Evolutionary conservation across 2,113 vertebrate genomes (phyloP).

Genomic region (Saguinus midas): DNA sequence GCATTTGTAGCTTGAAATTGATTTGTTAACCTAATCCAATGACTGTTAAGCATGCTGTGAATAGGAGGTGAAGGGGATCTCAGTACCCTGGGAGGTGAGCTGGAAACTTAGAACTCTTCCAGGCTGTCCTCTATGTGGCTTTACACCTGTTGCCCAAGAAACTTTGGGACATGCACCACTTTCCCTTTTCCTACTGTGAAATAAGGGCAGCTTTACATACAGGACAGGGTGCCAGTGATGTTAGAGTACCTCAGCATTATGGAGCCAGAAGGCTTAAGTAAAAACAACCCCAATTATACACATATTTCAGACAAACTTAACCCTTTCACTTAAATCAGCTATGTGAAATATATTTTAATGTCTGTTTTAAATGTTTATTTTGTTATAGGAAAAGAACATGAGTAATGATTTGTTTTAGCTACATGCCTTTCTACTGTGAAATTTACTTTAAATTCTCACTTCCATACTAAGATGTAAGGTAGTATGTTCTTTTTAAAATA

Average conservation of each 20-base stretch:
- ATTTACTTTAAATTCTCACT: background rate
- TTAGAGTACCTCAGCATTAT: background rate
- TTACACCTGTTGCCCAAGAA: background rate
- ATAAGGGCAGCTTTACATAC: background rate
- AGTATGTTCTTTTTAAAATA: background rate
- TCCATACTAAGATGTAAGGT: background rate
- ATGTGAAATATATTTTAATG: background rate
- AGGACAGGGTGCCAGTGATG: background rate
- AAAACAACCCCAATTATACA: background rate
- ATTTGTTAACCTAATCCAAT: constrained; percentile 63
- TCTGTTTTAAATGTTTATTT: background rate
- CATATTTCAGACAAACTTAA: background rate
- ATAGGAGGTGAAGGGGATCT: background rate
- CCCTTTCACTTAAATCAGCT: background rate
- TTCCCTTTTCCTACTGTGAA: background rate
- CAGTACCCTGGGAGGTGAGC: too few species aligned
- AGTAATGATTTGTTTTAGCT: background rate
- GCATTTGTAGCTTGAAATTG: constrained; percentile 66
- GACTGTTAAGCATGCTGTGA: background rate
- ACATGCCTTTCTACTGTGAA: background rate
- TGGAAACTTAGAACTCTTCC: background rate
- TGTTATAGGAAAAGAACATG: background rate
- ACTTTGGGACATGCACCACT: background rate
- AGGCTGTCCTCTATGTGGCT: background rate
- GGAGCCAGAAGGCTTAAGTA: background rate